These are phyloP conservation scores for Trichomycterus rosablanca DNA, from an alignment of 2,113 vertebrate genomes.

Conservation along the genomic window DNA sequence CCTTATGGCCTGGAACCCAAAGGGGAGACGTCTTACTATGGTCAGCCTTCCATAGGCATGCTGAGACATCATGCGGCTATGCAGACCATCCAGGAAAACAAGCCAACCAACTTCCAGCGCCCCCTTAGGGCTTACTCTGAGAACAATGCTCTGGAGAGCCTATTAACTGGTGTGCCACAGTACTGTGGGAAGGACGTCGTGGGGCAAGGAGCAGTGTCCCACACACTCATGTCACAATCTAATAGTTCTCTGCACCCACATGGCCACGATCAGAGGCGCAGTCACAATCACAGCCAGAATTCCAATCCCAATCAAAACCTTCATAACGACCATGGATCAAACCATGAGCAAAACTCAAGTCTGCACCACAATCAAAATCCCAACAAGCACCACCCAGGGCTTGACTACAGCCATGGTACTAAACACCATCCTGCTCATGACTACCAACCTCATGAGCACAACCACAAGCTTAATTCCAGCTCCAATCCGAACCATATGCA, in stretches of 20 bases:
- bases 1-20: constrained; percentile 75
- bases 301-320: constrained; percentile 37
- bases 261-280: constrained; percentile 59
- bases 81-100: constrained; percentile 98
- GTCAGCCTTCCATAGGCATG: constrained; percentile 75
- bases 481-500: constrained; percentile 50
- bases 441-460: constrained; percentile 59
- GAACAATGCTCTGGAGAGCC: constrained; percentile 83
- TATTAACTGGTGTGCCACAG: constrained; percentile 77
- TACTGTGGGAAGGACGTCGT: constrained; percentile 65
- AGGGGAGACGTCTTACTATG: constrained; percentile 76
- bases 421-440: constrained; percentile 58
- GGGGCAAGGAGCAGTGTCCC: constrained; percentile 55
- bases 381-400: constrained; percentile 64
- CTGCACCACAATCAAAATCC: constrained; percentile 64
- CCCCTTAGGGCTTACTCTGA: constrained; percentile 76
- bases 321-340: constrained; percentile 34
- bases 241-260: constrained; percentile 56
- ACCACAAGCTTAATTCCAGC: constrained; percentile 55
- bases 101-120: constrained; percentile 82
- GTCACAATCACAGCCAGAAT: constrained; percentile 53
- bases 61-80: constrained; percentile 84
- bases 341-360: constrained; percentile 56
- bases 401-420: constrained; percentile 59
- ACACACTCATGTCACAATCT: constrained; percentile 58